Conservation (phyloP, 2,797 vertebrate species). For the Spea hammondii region DNA sequence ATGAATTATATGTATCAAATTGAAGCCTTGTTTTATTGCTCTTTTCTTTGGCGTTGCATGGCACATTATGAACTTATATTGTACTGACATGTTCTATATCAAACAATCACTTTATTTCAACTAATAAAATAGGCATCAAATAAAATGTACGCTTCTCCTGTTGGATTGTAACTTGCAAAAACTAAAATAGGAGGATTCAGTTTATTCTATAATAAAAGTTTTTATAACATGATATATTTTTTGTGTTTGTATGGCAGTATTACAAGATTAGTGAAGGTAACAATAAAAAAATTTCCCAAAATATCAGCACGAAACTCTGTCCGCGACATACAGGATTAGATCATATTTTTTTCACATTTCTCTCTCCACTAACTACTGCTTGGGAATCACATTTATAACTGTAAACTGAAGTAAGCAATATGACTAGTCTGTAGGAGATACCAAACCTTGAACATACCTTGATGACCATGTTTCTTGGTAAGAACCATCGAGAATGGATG, state of each 20-base stretch:
- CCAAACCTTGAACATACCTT: conserved; percentile 28
- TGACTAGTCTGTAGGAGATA: conserved; percentile 27
- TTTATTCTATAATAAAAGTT: no score
- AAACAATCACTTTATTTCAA: conserved; percentile 28
- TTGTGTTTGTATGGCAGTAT: neutral
- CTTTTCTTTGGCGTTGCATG: conserved; percentile 11
- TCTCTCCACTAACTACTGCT: conserved; percentile 7
- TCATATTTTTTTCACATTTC: no score
- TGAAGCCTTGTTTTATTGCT: conserved; percentile 36
- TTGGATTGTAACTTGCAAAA: no score
- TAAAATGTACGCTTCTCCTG: no score
- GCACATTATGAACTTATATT: conserved; percentile 8
- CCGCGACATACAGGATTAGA: no score
- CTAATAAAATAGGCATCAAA: neutral
- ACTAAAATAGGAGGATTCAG: no score
- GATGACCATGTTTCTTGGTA: neutral
- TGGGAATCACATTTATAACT: conserved; percentile 17
- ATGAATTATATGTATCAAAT: conserved; percentile 31
- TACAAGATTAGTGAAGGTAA: neutral
- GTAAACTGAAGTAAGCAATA: conserved; percentile 40
- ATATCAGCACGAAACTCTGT: neutral
- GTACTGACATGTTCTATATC: conserved; percentile 24
- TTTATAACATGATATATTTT: neutral
- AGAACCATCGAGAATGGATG: no score
- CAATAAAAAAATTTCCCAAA: neutral